Conservation (phyloP, 2,888 invertebrate genomes). For the Andrena fulva region DNA sequence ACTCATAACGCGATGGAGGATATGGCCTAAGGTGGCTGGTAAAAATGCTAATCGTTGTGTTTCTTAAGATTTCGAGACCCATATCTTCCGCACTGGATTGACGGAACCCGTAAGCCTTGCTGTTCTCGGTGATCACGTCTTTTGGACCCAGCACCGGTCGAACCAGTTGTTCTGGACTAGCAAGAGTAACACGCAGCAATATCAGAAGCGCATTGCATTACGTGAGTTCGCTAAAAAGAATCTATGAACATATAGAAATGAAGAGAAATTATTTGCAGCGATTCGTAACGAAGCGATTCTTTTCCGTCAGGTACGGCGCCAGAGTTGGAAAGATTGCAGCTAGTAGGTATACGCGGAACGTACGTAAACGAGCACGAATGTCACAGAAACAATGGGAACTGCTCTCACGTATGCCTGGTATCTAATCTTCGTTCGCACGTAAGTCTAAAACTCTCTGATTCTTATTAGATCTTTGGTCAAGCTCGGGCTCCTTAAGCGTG, state of each 20-base stretch:
- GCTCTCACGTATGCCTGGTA: conserved; percentile 91
- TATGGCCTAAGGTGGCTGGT: background rate
- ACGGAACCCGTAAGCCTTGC: conserved; percentile 87
- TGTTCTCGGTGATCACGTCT: conserved; percentile 88
- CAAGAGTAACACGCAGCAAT: conserved; percentile 83
- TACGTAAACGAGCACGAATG: conserved; percentile 86
- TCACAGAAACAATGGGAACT: conserved; percentile 87
- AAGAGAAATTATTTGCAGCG: background rate
- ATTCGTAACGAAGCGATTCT: background rate
- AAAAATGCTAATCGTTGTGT: background rate
- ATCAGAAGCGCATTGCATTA: conserved; percentile 79
- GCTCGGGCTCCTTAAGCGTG: too few species aligned
- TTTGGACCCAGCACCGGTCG: conserved; percentile 89
- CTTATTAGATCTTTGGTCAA: background rate
- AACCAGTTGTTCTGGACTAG: conserved; percentile 88
- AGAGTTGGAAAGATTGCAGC: conserved; percentile 83
- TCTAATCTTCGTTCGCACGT: conserved; percentile 61
- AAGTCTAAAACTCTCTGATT: conserved; percentile 43
- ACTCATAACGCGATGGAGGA: conserved; percentile 29
- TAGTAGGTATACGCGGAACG: conserved; percentile 85
- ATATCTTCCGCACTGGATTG: conserved; percentile 81
- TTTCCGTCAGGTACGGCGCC: conserved; percentile 12
- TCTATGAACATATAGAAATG: background rate
- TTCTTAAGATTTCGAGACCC: conserved; percentile 81
- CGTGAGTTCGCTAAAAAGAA: conserved; percentile 73